Percentiles rank a stretch among this genome's conserved stretches.
Evolutionary conservation across 2,888 invertebrate species (phyloP).

Genomic region (Andricus quercusramuli): DNA sequence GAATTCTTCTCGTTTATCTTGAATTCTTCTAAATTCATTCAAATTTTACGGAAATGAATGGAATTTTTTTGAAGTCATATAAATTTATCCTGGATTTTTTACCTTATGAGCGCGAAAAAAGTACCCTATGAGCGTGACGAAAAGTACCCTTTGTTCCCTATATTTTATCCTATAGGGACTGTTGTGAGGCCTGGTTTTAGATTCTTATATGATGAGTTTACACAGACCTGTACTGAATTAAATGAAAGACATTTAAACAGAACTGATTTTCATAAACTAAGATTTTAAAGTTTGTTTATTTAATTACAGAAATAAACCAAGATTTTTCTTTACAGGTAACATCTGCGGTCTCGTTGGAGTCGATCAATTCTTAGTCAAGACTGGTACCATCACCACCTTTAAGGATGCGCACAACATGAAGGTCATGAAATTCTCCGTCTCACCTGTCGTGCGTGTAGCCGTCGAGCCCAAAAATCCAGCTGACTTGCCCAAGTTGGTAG

Average conservation of each 20-base stretch:
- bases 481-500: slow-evolving; percentile 99
- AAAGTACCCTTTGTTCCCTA: too few relatives aligned
- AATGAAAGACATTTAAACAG: slow-evolving; percentile 41
- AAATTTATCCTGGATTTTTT: too few relatives aligned
- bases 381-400: slow-evolving; percentile 99
- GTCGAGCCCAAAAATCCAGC: slow-evolving; percentile 99
- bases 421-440: slow-evolving; percentile 99
- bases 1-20: too few relatives aligned
- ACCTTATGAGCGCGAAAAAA: too few relatives aligned
- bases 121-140: too few relatives aligned
- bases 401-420: slow-evolving; percentile 99
- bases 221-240: slow-evolving; percentile 72
- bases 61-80: too few relatives aligned
- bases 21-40: too few relatives aligned
- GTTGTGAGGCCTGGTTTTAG: background rate
- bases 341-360: slow-evolving; percentile 99
- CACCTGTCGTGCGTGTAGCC: slow-evolving; percentile 99
- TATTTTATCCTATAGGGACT: too few relatives aligned
- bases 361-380: slow-evolving; percentile 99
- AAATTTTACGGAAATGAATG: too few relatives aligned
- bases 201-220: slow-evolving; percentile 66
- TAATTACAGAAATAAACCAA: background rate
- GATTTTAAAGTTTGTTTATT: slow-evolving; percentile 23
- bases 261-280: background rate
- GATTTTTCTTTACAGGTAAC: slow-evolving; percentile 83